Evolutionary conservation across 2,113 vertebrate species (phyloP).

Genomic region (Picathartes gymnocephalus): DNA sequence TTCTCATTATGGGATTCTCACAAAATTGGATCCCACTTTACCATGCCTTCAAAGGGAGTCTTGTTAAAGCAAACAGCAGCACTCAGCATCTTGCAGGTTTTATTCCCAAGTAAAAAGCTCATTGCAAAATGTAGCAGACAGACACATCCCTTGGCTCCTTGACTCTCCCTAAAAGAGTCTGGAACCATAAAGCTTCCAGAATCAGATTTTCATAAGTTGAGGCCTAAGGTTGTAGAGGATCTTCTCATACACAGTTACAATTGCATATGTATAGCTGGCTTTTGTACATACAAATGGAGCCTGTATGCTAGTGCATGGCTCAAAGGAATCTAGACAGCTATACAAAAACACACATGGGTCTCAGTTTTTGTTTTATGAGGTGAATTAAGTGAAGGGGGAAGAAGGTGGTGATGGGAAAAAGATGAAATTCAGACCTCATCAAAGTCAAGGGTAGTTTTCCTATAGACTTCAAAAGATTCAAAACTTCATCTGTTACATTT

Average conservation of each 20-base stretch:
- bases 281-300: constrained; percentile 5
- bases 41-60: neutral
- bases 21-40: neutral
- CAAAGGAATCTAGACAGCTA: constrained; percentile 19
- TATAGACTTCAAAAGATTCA: constrained; percentile 48
- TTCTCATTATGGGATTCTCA: neutral
- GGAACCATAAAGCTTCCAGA: neutral
- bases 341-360: neutral
- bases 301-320: neutral
- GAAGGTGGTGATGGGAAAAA: constrained; percentile 25
- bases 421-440: constrained; percentile 45
- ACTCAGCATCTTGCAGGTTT: neutral
- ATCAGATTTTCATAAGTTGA: constrained; percentile 37
- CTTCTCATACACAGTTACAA: constrained; percentile 24
- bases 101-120: neutral
- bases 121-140: neutral
- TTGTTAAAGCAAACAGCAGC: neutral
- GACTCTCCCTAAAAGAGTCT: neutral
- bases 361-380: constrained; percentile 33
- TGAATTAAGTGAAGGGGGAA: constrained; percentile 12
- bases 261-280: constrained; percentile 28
- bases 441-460: constrained; percentile 41
- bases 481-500: neutral
- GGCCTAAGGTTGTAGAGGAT: constrained; percentile 14
- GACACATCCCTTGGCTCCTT: neutral